Base-by-base conservation (phyloP, 2,888 invertebrate genomes). In the Phaedon cochleariae region DNA sequence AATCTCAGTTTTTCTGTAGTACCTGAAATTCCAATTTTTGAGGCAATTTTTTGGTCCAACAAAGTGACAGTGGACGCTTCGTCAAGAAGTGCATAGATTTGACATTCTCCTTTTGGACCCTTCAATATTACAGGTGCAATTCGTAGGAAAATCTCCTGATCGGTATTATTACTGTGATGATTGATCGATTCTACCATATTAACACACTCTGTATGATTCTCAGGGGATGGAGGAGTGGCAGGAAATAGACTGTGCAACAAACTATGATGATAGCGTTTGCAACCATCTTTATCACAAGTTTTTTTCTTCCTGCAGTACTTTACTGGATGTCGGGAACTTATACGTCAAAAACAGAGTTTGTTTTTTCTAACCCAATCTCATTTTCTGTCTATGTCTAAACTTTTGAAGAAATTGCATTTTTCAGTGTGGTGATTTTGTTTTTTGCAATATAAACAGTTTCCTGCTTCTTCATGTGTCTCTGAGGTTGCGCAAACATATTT, bases 11-110 rank as follows among this genome's bases (percentile, higher is more conserved):
- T 18, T 49, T 55, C 49, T 26, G 20, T 18, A 2, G 22, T 34
- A 17, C 62, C 57, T 2, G 12, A 6, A 1, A 48, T 21, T 21
- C 49, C 34, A 22, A 62, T 22, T 12, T 49, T 2, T 31, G 17
- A 31, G 10, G 57, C 34, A 9, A 55, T 18, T 20, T 18, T 12
- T 17, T 17, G 18, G 26, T 57, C 51, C 7, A 55, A 18, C 49
- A 62, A 21, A 2, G 55, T 62, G 7, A 62, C 34, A 15, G 46
- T 62, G n/a, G 49, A 62, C 3, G 18, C 62, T 57, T 57, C 37
- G n/a, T 62, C 41, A 34, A 57, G 49, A n/a, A 62, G 51, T 12
- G 55, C 51, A 26, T 37, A 62, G 7, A 31, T 57, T 9, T n/a
- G 9, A 12, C 17, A 7, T 22, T 48, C 22, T 29, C 22, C 37